Conservation (phyloP, 2,888 invertebrate genomes). For the Lypha dubia region DNA sequence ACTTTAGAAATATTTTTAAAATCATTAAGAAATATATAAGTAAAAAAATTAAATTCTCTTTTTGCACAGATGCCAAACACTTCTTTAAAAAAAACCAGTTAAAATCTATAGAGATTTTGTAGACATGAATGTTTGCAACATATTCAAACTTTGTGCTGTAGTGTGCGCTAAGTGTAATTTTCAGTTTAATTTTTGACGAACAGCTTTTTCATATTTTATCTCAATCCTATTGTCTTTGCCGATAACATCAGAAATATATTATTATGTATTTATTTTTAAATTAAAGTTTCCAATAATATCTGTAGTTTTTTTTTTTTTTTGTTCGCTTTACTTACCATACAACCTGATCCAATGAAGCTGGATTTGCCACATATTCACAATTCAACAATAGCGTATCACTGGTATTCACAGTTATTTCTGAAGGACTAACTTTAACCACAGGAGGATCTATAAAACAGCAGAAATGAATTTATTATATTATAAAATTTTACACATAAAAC, state of each 20-base stretch:
- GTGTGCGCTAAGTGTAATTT: too few relatives aligned
- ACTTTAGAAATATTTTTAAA: not conserved
- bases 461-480: slow-evolving; percentile 18
- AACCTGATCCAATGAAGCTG: slow-evolving; percentile 89
- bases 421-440: slow-evolving; percentile 89
- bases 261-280: not conserved
- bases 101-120: too few relatives aligned
- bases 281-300: slow-evolving; percentile 1
- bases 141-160: too few relatives aligned
- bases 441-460: slow-evolving; percentile 89
- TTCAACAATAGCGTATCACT: slow-evolving; percentile 89
- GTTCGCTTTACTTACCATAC: slow-evolving; percentile 86
- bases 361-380: slow-evolving; percentile 94
- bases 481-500: slow-evolving; percentile 21
- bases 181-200: not conserved
- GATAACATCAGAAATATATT: not conserved
- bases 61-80: not conserved
- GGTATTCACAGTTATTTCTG: slow-evolving; percentile 91
- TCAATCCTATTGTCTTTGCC: not conserved
- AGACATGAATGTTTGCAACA: too few relatives aligned
- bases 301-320: not conserved
- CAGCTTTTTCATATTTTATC: not conserved
- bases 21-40: not conserved
- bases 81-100: too few relatives aligned
- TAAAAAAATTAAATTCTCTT: too few relatives aligned